Percentiles rank a stretch among this genome's conserved stretches.
phyloP scores from a whole-genome alignment of 2,113 vertebrate species.

The Petroica traversi region DNA sequence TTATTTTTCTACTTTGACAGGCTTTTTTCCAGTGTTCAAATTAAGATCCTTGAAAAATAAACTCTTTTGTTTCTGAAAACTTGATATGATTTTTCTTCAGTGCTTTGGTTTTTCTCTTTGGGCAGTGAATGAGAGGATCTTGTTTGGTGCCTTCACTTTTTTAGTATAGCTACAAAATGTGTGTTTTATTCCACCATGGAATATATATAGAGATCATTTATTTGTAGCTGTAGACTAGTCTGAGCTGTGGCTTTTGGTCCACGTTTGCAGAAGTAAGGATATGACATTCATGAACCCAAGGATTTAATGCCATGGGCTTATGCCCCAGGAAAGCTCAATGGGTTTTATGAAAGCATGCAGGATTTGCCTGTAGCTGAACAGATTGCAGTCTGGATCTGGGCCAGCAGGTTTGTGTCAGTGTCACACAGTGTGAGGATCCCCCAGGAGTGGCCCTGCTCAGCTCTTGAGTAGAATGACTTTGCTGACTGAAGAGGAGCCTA shows the following conservation, averaged over 20 bases:
- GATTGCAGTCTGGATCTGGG: not conserved
- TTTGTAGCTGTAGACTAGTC: not conserved
- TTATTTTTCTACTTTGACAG: not conserved
- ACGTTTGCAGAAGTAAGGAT: not conserved
- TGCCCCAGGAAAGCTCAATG: not conserved
- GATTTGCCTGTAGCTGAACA: not conserved
- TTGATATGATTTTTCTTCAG: rapidly evolving
- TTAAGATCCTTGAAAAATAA: not conserved
- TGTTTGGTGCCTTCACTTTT: not conserved
- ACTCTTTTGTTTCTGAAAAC: not conserved
- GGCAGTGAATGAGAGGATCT: not conserved
- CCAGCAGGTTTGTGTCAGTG: not conserved
- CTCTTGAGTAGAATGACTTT: not conserved
- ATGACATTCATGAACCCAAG: not conserved
- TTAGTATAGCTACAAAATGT: not conserved
- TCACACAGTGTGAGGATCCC: no score
- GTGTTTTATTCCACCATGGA: not conserved
- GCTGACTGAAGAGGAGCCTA: not conserved
- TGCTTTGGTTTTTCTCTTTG: not conserved
- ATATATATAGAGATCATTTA: not conserved
- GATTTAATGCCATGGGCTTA: not conserved
- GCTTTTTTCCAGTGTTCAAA: not conserved
- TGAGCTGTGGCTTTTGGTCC: not conserved
- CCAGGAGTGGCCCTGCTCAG: rapidly evolving
- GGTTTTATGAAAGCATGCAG: not conserved